Evolutionary conservation across 1,140 invertebrate species (phyloP), one percentile per base, ranked within the genome.

Genomic region (Drosophila arizonae): DNA sequence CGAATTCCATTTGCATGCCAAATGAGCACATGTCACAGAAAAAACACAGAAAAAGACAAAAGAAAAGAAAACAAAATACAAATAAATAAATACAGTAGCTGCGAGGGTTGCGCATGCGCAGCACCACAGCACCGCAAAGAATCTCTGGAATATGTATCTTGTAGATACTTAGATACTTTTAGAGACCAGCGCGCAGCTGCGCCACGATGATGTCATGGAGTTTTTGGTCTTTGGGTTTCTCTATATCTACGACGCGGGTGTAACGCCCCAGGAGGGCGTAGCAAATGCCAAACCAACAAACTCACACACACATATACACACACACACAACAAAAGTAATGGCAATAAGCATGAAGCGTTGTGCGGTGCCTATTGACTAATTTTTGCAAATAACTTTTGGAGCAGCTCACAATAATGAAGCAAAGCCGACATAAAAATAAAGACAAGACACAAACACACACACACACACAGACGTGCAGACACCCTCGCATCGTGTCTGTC

Each of bases 331-430:
- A 73, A 66, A 77, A 79, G 75, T 66, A 79, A 79, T 76, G 74
- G 76, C 76, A 87, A 77, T 58, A 56, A 76, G 60, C 51, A 66
- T 56, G 68, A 15, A 51, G 77, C 45, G 26, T 15, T 21, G 11
- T 2, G 6, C 41, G 6, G 41, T 36, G 52, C 43, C 68, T 63
- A 86, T 88, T 87, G 82, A 87, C 82, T 87, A 87, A 87, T 87
- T 87, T 87, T 87, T 67, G 82, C 82, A 79, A 82, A 87, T 74
- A 82, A 67, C 82, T 86, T 81, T 82, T 82, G 62, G 68, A 61
- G 82, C 82, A 87, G 68, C 60, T 51, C 61, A 68, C 60, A 78
- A 70, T 46, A 30, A 65, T 57, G 64, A 54, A 84, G 60, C 72
- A 63, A 65, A 77, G 66, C 70, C 66, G 65, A 61, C 81, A 71